Conservation (phyloP, 2,113 vertebrate species). For the Melospiza melodia region DNA sequence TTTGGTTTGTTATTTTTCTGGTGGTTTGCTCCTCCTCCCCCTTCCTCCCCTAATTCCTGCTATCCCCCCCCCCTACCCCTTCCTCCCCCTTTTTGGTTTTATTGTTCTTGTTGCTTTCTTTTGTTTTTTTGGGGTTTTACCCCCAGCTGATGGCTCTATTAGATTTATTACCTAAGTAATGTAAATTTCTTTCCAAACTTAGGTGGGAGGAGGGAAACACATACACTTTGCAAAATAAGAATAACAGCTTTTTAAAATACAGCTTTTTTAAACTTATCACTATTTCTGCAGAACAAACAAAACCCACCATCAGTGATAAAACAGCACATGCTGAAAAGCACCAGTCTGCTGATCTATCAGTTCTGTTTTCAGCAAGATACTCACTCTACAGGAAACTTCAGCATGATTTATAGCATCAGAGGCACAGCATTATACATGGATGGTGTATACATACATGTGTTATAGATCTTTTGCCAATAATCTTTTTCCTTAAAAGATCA, state of each 20-base stretch:
- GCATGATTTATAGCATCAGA: conserved; percentile 6
- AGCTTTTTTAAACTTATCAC: background rate
- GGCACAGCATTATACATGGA: background rate
- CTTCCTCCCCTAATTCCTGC: background rate
- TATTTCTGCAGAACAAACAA: background rate
- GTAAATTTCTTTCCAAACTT: background rate
- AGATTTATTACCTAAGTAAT: background rate
- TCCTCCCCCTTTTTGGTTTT: background rate
- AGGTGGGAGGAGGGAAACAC: background rate
- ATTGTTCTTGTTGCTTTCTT: background rate
- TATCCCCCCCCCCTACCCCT: no score
- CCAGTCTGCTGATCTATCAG: background rate
- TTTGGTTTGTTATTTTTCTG: background rate
- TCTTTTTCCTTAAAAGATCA: background rate
- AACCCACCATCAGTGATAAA: background rate
- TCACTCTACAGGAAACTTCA: conserved; percentile 32
- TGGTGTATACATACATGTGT: background rate
- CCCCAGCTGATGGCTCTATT: background rate
- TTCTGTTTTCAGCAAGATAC: conserved; percentile 24
- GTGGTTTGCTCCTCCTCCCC: background rate
- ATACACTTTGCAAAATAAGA: background rate
- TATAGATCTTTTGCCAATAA: background rate
- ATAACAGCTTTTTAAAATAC: background rate
- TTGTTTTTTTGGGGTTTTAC: background rate
- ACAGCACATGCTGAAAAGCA: background rate